phyloP scores from a whole-genome alignment of 2,113 vertebrate genomes.

The Oplegnathus fasciatus region DNA sequence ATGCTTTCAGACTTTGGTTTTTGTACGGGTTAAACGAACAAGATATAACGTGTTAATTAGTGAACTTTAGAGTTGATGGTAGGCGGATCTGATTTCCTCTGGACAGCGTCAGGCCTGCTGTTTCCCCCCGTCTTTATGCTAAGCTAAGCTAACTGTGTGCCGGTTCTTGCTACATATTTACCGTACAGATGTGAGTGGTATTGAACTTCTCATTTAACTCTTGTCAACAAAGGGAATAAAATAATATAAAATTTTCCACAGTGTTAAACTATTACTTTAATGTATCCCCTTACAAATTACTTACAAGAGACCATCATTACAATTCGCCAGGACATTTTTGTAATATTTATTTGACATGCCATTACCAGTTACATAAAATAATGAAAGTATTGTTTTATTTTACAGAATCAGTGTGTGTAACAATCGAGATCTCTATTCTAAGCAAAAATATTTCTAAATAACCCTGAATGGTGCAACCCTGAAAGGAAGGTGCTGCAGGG shows the following conservation, averaged over 20 bases:
- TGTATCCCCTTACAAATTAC: not conserved
- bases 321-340: not conserved
- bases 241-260: not conserved
- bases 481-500: slow-evolving; percentile 42
- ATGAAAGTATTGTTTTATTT: not conserved
- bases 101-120: too few species aligned
- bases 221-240: not conserved
- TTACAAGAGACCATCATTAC: not conserved
- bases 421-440: not conserved
- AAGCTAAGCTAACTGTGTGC: too few species aligned
- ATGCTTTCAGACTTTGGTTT: too few species aligned
- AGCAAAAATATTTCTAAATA: not conserved
- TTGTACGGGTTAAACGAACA: too few species aligned
- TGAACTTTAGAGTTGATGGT: too few species aligned
- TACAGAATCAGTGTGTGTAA: not conserved
- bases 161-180: too few species aligned
- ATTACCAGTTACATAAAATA: not conserved
- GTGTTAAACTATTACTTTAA: not conserved
- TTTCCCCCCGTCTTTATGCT: too few species aligned
- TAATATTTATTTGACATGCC: not conserved
- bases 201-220: not conserved
- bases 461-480: slow-evolving; percentile 18
- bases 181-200: too few species aligned
- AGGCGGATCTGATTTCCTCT: too few species aligned
- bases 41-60: too few species aligned